Conservation (phyloP, 2,888 invertebrate genomes). For the Xanthia icteritia region DNA sequence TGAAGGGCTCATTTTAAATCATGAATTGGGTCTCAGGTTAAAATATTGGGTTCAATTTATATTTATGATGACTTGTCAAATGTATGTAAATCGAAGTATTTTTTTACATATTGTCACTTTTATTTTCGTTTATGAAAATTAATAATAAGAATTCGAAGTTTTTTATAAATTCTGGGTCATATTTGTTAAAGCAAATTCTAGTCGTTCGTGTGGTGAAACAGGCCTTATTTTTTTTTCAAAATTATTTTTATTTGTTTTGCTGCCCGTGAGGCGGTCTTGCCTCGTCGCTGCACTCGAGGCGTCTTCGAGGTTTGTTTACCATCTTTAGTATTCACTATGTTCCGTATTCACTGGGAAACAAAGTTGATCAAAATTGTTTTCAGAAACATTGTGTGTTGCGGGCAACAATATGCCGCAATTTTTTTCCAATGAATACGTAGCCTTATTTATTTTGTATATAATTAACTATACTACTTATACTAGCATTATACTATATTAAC, state of each 20-base stretch:
- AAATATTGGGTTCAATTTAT: too few species aligned
- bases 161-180: not conserved
- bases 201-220: conserved; percentile 1
- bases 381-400: not conserved
- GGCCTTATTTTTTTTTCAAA: conserved; percentile 1
- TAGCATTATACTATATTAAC: not conserved
- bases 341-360: not conserved
- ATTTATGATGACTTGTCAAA: too few species aligned
- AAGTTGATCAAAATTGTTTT: not conserved
- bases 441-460: conserved; percentile 8
- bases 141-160: not conserved
- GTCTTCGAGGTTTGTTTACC: conserved; percentile 42
- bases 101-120: too few species aligned
- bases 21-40: not conserved
- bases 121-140: not conserved
- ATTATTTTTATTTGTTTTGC: not conserved
- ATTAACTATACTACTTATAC: too few species aligned
- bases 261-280: conserved; percentile 32
- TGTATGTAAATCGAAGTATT: too few species aligned
- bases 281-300: conserved; percentile 61
- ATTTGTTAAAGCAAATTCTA: not conserved
- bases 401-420: not conserved
- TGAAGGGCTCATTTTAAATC: not conserved
- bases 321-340: not conserved
- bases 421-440: not conserved